Base-by-base conservation (phyloP, 1,140 invertebrate genomes). In the Procambarus clarkii region DNA sequence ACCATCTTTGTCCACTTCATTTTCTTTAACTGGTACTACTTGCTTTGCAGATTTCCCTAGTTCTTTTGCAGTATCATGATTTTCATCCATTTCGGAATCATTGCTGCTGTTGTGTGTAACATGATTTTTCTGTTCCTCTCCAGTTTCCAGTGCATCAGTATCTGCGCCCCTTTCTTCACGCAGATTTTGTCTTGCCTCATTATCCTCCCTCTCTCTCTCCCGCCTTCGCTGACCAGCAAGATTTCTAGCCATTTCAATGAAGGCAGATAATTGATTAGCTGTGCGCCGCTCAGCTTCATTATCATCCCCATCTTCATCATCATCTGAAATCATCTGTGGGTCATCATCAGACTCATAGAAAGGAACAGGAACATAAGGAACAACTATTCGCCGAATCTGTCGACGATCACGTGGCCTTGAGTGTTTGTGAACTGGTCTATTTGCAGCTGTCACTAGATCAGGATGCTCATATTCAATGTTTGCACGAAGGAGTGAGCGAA, bases 321-420 rank as follows among this genome's bases (percentile, higher is more conserved):
- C 78, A 77, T 88, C 81, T 34, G 91, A 86, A 7, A 86, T 60
- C 76, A 88, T 74, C 48, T 69, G 64, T 3, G 74, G 45, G 64
- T 88, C 78, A 96, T 95, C 95, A 97, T 97, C 96, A 60, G 97
- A 94, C 88, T 96, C 95, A 71, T 96, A 93, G 2, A 95, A 94
- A 50, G 95, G 94, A 7, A 92, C 92, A 5, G 95, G 91, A 79
- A 85, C 83, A 71, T 91, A 91, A 7, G 89, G 89, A 44, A 83
- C 89, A 85, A 91, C 74, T 48, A 85, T 45, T 7, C 88, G 48
- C 44, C 71, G 50, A 44, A 91, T 60, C 13, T 85, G 76, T 71
- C 83, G 54, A 48, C 89, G 71, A 9, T 85, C 82, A 69, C 89
- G 82, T 18, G 18, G 77, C 21, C 76, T 89, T 45, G 79, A 82